Evolutionary conservation across 2,888 invertebrate species (phyloP).

Genomic region (Lysandra bellargus): DNA sequence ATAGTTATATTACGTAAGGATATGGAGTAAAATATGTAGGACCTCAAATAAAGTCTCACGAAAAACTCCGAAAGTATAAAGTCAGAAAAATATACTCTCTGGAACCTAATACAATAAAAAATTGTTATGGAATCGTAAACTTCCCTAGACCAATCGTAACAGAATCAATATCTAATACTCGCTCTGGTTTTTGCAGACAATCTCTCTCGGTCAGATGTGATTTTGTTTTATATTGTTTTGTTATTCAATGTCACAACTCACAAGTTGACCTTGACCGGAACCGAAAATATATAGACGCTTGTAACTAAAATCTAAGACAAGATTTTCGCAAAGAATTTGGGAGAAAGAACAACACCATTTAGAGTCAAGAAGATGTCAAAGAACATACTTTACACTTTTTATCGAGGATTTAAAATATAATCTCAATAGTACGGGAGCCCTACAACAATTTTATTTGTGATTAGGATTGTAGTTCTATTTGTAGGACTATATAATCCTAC

Average conservation of each 20-base stretch:
- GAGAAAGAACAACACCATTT: neutral
- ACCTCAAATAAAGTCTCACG: neutral
- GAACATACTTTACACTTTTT: neutral
- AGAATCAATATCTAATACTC: constrained; percentile 21
- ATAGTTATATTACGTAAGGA: too few relatives aligned
- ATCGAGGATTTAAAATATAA: too few relatives aligned
- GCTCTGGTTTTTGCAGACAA: constrained; percentile 1
- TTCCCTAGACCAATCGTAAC: constrained; percentile 9
- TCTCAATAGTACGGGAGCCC: too few relatives aligned
- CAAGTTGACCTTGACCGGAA: neutral
- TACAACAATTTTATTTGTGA: too few relatives aligned
- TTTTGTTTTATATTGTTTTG: constrained; percentile 6
- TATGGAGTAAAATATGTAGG: too few relatives aligned
- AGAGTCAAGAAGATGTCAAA: neutral
- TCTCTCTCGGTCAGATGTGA: neutral
- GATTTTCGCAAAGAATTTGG: neutral
- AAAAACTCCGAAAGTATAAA: neutral
- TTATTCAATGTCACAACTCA: neutral
- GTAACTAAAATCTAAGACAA: neutral
- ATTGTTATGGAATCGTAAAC: neutral
- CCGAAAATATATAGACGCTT: neutral
- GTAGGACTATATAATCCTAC: too few relatives aligned
- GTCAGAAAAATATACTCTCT: neutral
- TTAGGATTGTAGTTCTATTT: too few relatives aligned
- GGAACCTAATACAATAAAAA: neutral